phyloP scores from a whole-genome alignment of 1,140 invertebrate species.

The Pomacea maculata region DNA sequence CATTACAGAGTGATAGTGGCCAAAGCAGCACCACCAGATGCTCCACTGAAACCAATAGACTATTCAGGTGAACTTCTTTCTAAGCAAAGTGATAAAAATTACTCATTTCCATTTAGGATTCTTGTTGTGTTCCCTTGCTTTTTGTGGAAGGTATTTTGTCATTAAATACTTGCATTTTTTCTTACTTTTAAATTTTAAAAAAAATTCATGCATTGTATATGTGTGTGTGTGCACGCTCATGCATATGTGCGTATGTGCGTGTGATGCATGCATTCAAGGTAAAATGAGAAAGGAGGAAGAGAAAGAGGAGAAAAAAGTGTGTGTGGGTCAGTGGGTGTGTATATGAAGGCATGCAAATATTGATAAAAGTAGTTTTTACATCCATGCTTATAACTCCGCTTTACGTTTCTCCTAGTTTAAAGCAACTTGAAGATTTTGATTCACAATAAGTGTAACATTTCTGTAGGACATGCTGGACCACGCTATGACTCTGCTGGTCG shows the following conservation, averaged over 20 bases:
- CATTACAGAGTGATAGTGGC: constrained; percentile 58
- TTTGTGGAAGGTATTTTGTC: neutral
- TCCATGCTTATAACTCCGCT: neutral
- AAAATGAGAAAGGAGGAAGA: too few species aligned
- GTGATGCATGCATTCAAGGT: too few species aligned
- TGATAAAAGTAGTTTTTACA: neutral
- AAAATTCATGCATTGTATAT: neutral
- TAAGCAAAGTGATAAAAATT: neutral
- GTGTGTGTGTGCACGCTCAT: neutral
- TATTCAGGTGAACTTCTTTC: constrained; percentile 36
- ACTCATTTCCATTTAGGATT: neutral
- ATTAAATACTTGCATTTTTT: neutral
- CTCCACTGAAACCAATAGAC: constrained; percentile 55
- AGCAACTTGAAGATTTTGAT: too few species aligned
- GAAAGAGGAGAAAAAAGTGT: too few species aligned
- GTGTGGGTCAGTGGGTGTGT: too few species aligned
- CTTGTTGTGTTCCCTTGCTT: neutral
- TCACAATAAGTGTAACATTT: neutral
- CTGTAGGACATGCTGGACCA: constrained; percentile 55
- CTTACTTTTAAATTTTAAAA: neutral
- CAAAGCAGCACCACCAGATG: constrained; percentile 57
- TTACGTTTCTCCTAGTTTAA: too few species aligned
- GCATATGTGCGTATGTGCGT: too few species aligned
- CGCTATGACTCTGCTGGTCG: constrained; percentile 54
- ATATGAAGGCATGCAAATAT: too few species aligned